phyloP scores from a whole-genome alignment of 2,113 vertebrate species.

The Callocephalon fimbriatum region DNA sequence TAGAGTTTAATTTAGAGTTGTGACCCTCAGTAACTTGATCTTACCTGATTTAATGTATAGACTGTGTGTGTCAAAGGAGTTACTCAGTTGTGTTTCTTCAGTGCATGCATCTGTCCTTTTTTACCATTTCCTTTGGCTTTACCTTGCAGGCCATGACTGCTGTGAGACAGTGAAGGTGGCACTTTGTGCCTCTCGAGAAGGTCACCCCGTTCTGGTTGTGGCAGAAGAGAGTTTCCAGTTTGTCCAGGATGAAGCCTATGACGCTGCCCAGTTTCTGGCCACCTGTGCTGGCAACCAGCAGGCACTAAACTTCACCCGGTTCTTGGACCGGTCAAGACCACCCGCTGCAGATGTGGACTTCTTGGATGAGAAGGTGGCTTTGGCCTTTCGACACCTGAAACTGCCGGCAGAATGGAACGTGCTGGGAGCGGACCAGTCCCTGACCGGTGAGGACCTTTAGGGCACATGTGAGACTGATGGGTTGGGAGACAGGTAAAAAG shows the following conservation, averaged over 20 bases:
- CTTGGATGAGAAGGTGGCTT: slow-evolving; percentile 87
- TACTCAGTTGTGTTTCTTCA: background rate
- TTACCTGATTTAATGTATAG: background rate
- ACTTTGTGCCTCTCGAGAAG: slow-evolving; percentile 83
- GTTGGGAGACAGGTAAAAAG: background rate
- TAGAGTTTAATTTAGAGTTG: background rate
- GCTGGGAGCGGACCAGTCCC: slow-evolving; percentile 78
- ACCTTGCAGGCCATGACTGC: slow-evolving; percentile 88
- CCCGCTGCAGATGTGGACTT: slow-evolving; percentile 86
- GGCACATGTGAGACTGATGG: accelerated
- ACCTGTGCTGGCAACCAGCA: slow-evolving; percentile 86
- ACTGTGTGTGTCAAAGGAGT: background rate
- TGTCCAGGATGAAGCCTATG: slow-evolving; percentile 90
- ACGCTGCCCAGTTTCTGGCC: slow-evolving; percentile 93
- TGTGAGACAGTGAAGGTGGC: slow-evolving; percentile 91
- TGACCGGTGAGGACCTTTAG: slow-evolving; percentile 65
- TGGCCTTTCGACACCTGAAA: slow-evolving; percentile 89
- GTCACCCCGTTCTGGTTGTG: slow-evolving; percentile 76
- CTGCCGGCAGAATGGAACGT: slow-evolving; percentile 91
- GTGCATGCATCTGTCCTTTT: background rate
- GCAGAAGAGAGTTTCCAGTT: slow-evolving; percentile 88
- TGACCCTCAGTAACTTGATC: background rate
- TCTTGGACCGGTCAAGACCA: slow-evolving; percentile 88
- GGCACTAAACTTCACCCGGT: slow-evolving; percentile 87
- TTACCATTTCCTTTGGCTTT: background rate